A percentile compares a stretch with the other conserved stretches of the same genome.
Evolutionary conservation across 2,888 invertebrate genomes (phyloP).

Genomic region (Chelonus formosanus): DNA sequence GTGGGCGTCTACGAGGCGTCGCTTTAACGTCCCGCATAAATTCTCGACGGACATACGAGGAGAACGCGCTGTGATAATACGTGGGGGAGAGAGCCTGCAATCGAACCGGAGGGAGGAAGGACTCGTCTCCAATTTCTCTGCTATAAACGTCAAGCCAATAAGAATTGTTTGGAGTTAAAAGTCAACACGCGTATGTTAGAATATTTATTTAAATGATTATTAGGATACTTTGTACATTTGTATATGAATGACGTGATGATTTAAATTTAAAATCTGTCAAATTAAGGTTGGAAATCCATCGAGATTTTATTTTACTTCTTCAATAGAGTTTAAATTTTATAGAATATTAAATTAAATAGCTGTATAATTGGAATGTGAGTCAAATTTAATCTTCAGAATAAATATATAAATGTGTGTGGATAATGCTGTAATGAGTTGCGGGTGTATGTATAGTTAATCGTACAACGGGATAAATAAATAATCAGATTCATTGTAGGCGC

Average conservation of each 20-base stretch:
- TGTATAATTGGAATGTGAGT: too few species aligned
- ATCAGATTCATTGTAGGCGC: constrained; percentile 47
- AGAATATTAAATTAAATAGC: too few species aligned
- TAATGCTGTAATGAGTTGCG: too few species aligned
- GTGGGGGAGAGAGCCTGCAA: constrained; percentile 23
- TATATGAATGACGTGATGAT: neutral
- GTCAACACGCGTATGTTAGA: constrained; percentile 22
- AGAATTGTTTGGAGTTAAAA: constrained; percentile 38
- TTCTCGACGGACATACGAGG: constrained; percentile 41
- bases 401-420: too few species aligned
- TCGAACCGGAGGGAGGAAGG: constrained; percentile 27
- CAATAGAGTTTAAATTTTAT: too few species aligned
- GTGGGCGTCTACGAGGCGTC: constrained; percentile 56
- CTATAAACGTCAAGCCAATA: constrained; percentile 49
- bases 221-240: constrained; percentile 1
- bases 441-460: constrained; percentile 17
- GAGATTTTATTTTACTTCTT: too few species aligned
- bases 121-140: constrained; percentile 52
- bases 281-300: too few species aligned
- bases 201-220: constrained; percentile 34
- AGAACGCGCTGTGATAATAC: constrained; percentile 21
- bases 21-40: constrained; percentile 56
- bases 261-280: too few species aligned
- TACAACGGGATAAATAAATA: constrained; percentile 48
- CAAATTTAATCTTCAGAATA: too few species aligned